phyloP scores from a whole-genome alignment of 2,113 vertebrate species.

The Trogon melanurus region DNA sequence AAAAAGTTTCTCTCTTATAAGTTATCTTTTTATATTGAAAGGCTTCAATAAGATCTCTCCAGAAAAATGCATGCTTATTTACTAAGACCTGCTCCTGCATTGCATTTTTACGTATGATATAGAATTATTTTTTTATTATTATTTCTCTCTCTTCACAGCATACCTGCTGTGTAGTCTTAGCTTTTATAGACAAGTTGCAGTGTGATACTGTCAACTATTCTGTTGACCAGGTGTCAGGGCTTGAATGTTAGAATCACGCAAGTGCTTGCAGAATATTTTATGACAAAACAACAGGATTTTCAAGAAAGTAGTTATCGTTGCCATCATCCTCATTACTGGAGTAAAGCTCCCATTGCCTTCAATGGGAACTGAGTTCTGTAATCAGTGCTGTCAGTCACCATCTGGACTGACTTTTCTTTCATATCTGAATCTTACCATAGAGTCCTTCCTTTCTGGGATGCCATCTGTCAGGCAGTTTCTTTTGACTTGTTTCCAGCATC shows the following conservation, averaged over 20 bases:
- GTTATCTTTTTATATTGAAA: background rate
- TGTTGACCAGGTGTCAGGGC: background rate
- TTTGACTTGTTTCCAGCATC: conserved; percentile 45
- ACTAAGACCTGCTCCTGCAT: background rate
- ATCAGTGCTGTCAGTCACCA: conserved; percentile 61
- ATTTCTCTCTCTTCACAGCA: background rate
- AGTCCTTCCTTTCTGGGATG: conserved; percentile 25
- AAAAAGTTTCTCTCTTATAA: background rate
- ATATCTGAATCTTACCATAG: background rate
- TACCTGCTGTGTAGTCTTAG: background rate
- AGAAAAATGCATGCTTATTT: background rate
- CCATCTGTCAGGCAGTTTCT: conserved; percentile 54
- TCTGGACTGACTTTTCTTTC: conserved; percentile 26
- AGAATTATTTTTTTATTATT: background rate
- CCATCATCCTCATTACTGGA: background rate
- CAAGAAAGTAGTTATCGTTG: background rate
- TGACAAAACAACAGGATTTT: background rate
- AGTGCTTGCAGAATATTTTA: background rate
- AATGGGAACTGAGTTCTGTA: conserved; percentile 5
- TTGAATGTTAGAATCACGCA: background rate
- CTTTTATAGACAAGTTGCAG: background rate
- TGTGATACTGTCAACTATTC: background rate
- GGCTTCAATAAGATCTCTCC: rapidly evolving
- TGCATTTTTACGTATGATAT: background rate
- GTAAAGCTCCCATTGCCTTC: conserved; percentile 20